Evolutionary conservation across 2,888 invertebrate genomes (phyloP), one percentile per base, ranked within the genome.

Genomic region (Chamaedrilus cognettii): DNA sequence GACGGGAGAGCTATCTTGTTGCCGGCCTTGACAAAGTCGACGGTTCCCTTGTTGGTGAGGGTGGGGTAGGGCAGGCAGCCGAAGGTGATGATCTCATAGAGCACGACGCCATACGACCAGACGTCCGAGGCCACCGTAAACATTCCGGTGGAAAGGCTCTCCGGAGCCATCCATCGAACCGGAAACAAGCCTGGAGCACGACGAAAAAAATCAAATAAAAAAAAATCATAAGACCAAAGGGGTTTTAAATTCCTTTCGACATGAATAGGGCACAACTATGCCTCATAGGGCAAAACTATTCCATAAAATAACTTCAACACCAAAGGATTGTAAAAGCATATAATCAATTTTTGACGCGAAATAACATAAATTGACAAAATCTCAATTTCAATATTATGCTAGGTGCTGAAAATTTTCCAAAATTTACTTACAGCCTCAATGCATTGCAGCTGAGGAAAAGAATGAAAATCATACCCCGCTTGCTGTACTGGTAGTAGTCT

Each of bases 81-180:
- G 83, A 95, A 94, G 0, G 95, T 93, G 66, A 94, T 90, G 65
- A 95, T 91, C 74, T 85, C 86, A 80, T 91, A 95, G 1, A 95
- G 86, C 30, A 94, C 86, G 52, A 95, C 91, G 3, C 94, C 95
- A 80, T 89, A 94, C 42, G 93, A 90, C 94, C 94, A 96, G 23
- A 95, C 89, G 83, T 96, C 95, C 0, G 94, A 92, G 49, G 90
- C 89, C 28, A 92, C 88, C 0, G 93, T 92, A 83, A 94, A 95
- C 64, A 92, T 87, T 15, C 94, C 94, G 31, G 91, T 86, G 2
- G 88, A 89, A 23, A 95, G 85, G 74, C 91, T 91, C 85, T 95
- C 95, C 0, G 94, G 94, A 0, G 94, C 90, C 94, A 95, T 94
- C 94, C 95, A 95, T 70, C 94, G 87, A 7, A 94, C 93, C 0